phyloP scores from a whole-genome alignment of 2,888 invertebrate genomes.

The Trichogramma dendrolimi region DNA sequence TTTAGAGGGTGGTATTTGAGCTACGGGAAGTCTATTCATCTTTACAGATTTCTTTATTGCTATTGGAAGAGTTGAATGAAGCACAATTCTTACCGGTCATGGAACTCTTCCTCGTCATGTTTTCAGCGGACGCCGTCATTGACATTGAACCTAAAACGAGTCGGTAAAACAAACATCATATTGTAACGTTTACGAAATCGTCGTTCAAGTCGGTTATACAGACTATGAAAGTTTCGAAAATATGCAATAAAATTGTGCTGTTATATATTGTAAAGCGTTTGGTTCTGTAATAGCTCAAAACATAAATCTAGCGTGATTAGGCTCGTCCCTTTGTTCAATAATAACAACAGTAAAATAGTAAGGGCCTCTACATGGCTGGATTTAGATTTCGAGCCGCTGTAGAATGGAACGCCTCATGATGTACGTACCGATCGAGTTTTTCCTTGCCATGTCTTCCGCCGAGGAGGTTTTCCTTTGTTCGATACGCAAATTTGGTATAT shows the following conservation, averaged over 20 bases:
- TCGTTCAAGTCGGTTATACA: no score
- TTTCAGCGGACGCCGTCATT: constrained; percentile 54
- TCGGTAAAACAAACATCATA: constrained; percentile 3
- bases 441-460: constrained; percentile 86
- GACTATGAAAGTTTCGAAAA: no score
- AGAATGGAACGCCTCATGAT: no score
- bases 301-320: no score
- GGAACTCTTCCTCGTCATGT: constrained; percentile 56
- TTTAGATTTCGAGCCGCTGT: no score
- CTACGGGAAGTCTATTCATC: neutral
- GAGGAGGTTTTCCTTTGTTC: constrained; percentile 86
- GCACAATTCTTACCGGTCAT: constrained; percentile 46
- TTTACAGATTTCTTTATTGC: constrained; percentile 15
- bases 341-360: no score
- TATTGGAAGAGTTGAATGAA: neutral
- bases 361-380: no score
- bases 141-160: constrained; percentile 43
- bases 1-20: neutral
- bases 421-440: constrained; percentile 70
- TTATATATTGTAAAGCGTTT: no score
- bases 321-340: no score
- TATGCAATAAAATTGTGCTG: no score
- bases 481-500: constrained; percentile 81
- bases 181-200: neutral
- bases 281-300: no score